Conservation (phyloP, 2,888 invertebrate genomes). For the Sericinus montela region DNA sequence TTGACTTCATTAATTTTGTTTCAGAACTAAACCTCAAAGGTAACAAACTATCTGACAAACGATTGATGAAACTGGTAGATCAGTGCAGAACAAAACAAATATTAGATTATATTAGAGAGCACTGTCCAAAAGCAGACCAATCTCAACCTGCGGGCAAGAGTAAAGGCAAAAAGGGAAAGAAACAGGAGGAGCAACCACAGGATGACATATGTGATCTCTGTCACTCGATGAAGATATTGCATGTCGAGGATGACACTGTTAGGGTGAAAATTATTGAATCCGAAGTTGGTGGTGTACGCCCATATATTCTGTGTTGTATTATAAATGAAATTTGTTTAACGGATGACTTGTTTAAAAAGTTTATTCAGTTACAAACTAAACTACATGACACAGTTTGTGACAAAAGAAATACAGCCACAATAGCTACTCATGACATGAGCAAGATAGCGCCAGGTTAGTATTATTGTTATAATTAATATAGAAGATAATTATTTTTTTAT, state of each 20-base stretch:
- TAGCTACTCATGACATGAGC: conserved; percentile 89
- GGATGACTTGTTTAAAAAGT: conserved; percentile 83
- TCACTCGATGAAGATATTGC: conserved; percentile 63
- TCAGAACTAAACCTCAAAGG: conserved; percentile 85
- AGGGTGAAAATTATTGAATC: conserved; percentile 75
- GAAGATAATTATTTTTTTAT: conserved; percentile 4
- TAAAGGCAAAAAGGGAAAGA: conserved; percentile 63
- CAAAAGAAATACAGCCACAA: conserved; percentile 87
- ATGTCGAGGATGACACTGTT: conserved; percentile 67
- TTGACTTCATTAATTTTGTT: conserved; percentile 23
- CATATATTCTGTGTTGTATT: conserved; percentile 86
- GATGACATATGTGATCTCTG: conserved; percentile 53
- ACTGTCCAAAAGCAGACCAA: conserved; percentile 72
- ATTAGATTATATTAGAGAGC: conserved; percentile 85
- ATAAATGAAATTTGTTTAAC: conserved; percentile 82
- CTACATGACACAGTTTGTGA: conserved; percentile 87
- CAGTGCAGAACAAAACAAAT: conserved; percentile 88
- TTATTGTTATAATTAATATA: neutral
- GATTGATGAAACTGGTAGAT: conserved; percentile 85
- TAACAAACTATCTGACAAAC: conserved; percentile 85
- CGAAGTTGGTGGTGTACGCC: conserved; percentile 81
- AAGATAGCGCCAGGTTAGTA: conserved; percentile 78
- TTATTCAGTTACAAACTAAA: conserved; percentile 89
- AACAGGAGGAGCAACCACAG: conserved; percentile 47
- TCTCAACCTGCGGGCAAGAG: conserved; percentile 41